Base-by-base conservation (phyloP, 2,888 invertebrate species). In the Lasioglossum lativentre region DNA sequence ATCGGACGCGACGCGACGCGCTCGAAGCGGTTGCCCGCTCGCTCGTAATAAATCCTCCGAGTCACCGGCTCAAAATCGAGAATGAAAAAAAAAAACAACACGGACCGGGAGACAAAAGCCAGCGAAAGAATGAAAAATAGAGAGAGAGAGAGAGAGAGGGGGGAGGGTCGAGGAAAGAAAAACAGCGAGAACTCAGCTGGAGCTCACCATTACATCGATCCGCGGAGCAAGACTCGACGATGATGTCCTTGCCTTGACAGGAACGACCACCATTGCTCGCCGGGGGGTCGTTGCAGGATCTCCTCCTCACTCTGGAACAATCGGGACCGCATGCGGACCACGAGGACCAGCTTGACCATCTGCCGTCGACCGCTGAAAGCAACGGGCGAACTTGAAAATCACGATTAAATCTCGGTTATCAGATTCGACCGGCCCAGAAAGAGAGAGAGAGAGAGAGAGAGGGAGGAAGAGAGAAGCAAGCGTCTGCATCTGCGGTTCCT, bases 241-340 rank as follows among this genome's bases (percentile, higher is more conserved):
- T 88, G 89, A 93, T 86, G 88, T 93, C 93, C 90, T 92, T 93
- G 85, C 93, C 93, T 75, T 92, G 91, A 91, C 93, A 93, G 89
- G 90, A 85, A 83, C 93, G 92, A 83, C 93, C 93, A 72, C 91
- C 93, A 78, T 93, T 89, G 90, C 92, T 93, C 77, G 93, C 89
- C 87, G 92, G 92, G 89, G 93, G 93, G 87, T 93, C 92, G 81
- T 91, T 91, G 95, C 99, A 99, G 89, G 97, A 97, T 90, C 97
- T 96, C 83, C 98, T 97, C 83, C 98, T 96, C 89, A 97, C 97
- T 95, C 98, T 98, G 88, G 97, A 96, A 95, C 99, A 99, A 95
- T 98, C 98, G 79, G 97, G 96, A 90, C 97, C 98, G 95, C 99
- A 99, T 84, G 97, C 97, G n/a, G 98, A 98, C 98, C 98, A 99